These are phyloP conservation scores for Drosophila yooni DNA, from an alignment of 2,888 invertebrate genomes.

Conservation along the genomic window DNA sequence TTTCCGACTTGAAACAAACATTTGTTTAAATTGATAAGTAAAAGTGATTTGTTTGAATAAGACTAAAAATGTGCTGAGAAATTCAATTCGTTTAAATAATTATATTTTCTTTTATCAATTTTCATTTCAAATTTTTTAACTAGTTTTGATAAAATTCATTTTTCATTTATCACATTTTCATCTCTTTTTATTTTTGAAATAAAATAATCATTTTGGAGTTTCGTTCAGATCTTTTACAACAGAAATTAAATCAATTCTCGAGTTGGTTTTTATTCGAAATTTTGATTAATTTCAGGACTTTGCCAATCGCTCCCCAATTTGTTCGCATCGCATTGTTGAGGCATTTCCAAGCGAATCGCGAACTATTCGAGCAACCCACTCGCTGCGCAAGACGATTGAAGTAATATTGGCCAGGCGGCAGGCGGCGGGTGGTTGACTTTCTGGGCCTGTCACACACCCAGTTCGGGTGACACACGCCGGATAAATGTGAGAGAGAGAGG, in stretches of 20 bases:
- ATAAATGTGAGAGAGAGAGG: neutral
- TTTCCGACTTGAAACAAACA: neutral
- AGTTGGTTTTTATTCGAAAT: neutral
- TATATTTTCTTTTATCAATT: neutral
- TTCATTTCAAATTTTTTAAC: neutral
- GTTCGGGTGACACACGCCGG: neutral
- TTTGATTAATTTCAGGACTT: neutral
- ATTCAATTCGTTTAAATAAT: neutral
- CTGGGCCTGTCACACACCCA: neutral
- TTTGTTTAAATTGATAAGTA: neutral
- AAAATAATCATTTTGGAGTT: neutral
- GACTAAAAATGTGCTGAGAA: neutral
- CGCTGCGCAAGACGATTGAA: neutral
- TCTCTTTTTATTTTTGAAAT: neutral
- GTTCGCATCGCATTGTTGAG: neutral
- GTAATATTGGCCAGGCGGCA: too few species aligned
- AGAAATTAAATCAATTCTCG: neutral
- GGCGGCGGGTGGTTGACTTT: neutral
- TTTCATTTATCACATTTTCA: neutral
- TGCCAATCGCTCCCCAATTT: neutral
- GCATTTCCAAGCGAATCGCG: neutral
- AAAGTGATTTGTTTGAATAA: neutral
- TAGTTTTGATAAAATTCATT: neutral
- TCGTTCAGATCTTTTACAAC: neutral
- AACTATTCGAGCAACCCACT: neutral